Percentiles rank a stretch among this genome's conserved stretches.
phyloP scores from a whole-genome alignment of 2,888 invertebrate genomes.

The Cyclophora punctaria region DNA sequence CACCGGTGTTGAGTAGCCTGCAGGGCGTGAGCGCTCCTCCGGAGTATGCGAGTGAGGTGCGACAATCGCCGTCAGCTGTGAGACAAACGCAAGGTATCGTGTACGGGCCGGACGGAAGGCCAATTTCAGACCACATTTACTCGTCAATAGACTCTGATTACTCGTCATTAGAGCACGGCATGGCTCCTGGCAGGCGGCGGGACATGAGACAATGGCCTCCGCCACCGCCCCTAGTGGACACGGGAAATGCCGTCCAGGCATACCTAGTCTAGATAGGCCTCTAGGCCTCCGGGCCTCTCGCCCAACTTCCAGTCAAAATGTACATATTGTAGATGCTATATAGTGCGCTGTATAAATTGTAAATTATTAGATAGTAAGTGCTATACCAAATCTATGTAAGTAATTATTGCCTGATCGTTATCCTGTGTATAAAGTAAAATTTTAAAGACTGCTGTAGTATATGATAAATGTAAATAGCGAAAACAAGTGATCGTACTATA shows the following conservation, averaged over 20 bases:
- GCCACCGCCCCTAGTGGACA: slow-evolving; percentile 65
- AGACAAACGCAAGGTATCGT: slow-evolving; percentile 67
- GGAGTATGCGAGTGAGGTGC: slow-evolving; percentile 64
- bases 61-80: slow-evolving; percentile 58
- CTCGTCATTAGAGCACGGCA: slow-evolving; percentile 85
- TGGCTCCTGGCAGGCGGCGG: slow-evolving; percentile 65
- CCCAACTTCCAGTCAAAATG: slow-evolving; percentile 66
- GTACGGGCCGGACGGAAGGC: slow-evolving; percentile 78
- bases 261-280: slow-evolving; percentile 78
- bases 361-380: slow-evolving; percentile 64
- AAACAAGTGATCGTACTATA: slow-evolving; percentile 73
- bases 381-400: slow-evolving; percentile 74
- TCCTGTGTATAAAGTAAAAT: slow-evolving; percentile 73
- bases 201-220: slow-evolving; percentile 67
- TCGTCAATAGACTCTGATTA: slow-evolving; percentile 93
- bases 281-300: slow-evolving; percentile 20
- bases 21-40: slow-evolving; percentile 68
- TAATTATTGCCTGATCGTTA: slow-evolving; percentile 72
- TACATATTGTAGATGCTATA: slow-evolving; percentile 45
- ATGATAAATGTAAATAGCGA: slow-evolving; percentile 72
- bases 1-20: slow-evolving; percentile 61
- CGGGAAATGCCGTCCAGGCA: slow-evolving; percentile 76
- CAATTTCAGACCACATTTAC: slow-evolving; percentile 91
- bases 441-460: slow-evolving; percentile 77
- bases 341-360: slow-evolving; percentile 68